These are phyloP conservation scores for Drosophila virilis DNA, from an alignment of 1,140 invertebrate genomes.

Conservation along the genomic window DNA sequence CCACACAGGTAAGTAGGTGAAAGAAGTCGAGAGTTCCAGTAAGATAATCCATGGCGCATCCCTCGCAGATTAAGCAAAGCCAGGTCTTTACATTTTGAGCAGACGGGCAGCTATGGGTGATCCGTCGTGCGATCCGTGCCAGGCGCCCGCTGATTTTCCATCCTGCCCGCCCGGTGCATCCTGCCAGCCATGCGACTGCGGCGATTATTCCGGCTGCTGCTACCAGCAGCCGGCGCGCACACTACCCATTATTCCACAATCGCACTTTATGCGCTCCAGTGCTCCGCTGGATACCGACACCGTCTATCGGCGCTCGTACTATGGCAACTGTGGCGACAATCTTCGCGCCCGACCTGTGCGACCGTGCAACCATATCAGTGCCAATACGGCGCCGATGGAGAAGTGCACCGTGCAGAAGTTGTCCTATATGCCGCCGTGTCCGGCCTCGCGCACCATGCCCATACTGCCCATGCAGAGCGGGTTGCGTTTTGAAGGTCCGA, in stretches of 20 bases:
- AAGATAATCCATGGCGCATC: background rate
- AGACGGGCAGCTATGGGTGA: constrained; percentile 1
- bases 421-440: constrained; percentile 85
- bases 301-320: constrained; percentile 87
- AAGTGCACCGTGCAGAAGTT: constrained; percentile 85
- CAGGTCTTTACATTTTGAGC: background rate
- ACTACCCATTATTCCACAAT: constrained; percentile 85
- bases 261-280: constrained; percentile 85
- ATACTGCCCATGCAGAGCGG: constrained; percentile 74
- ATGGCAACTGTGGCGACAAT: constrained; percentile 72
- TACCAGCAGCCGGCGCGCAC: constrained; percentile 86
- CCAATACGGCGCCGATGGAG: constrained; percentile 84
- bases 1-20: background rate
- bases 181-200: constrained; percentile 71
- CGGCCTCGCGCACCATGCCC: constrained; percentile 73
- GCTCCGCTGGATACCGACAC: constrained; percentile 86
- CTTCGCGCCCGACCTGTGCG: constrained; percentile 74
- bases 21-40: background rate
- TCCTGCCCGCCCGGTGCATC: constrained; percentile 57
- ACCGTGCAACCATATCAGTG: constrained; percentile 76
- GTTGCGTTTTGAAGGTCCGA: constrained; percentile 86
- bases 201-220: constrained; percentile 84
- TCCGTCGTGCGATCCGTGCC: constrained; percentile 51
- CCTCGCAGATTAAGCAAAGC: background rate
- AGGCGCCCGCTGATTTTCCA: constrained; percentile 58